Evolutionary conservation across 2,113 vertebrate genomes (phyloP), one percentile per base, ranked within the genome.

Genomic region (Mustela nigripes): DNA sequence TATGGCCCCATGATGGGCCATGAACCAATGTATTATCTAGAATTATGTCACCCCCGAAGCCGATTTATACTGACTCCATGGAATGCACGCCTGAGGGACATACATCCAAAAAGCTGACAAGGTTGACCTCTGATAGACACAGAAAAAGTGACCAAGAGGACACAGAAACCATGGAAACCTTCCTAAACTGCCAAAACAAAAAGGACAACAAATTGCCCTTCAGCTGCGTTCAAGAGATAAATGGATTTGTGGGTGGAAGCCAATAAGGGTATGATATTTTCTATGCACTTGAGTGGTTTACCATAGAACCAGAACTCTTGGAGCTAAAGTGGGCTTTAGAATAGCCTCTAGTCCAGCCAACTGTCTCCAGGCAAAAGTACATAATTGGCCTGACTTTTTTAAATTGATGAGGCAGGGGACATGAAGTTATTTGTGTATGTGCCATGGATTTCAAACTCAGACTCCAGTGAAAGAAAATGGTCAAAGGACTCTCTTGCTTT

Each of bases 351-450:
- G 21, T n/a, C 5, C 22, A 81, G 87, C 24, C 60, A 97, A 3
- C 12, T 36, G 18, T 94, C 73, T 92, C 86, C 60, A 84, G 56
- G 39, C 45, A 95, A 90, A 84, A 89, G 86, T 15, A 48, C 58
- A 83, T 24, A 80, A 91, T 63, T 96, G 76, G 36, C 48, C 53
- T 74, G 48, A 67, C 18, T 56, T 94, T 87, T 93, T 84, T 5
- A 71, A 94, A 91, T 15, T 22, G 53, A 94, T 21, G n/a, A 88
- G 60, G 56, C n/a, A 63, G 84, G 80, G 3, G 26, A 48, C 39
- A 45, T 89, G 74, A 67, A 96, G 26, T 88, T 93, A 60, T 87
- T 96, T 94, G n/a, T 69, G 93, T 83, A 78, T 42, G 39, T 58
- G 78, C 53, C 36, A 89, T 45, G 88, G 76, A 91, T 63, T 94